phyloP scores from a whole-genome alignment of 2,888 invertebrate genomes.

The Gryllus longicercus region DNA sequence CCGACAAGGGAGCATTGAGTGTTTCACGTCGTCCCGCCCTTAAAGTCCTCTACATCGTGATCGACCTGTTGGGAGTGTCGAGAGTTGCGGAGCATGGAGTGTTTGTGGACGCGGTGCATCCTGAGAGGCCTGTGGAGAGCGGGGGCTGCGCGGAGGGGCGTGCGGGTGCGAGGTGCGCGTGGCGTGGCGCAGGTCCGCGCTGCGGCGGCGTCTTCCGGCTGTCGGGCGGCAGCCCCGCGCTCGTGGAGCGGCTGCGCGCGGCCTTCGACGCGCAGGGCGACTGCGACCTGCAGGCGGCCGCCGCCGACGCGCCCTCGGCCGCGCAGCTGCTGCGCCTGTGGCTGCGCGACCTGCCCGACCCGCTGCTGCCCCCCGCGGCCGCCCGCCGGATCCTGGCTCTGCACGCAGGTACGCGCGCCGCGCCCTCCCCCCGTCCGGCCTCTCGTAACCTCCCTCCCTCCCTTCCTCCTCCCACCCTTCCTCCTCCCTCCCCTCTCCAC shows the following conservation, averaged over 20 bases:
- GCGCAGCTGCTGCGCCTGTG: conserved; percentile 56
- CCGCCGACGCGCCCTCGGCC: conserved; percentile 54
- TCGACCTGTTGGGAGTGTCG: too few species aligned
- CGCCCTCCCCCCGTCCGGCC: too few species aligned
- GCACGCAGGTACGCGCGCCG: conserved; percentile 30
- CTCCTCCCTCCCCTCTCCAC: too few species aligned
- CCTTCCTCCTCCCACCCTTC: conserved; percentile 39
- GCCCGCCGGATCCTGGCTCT: conserved; percentile 42
- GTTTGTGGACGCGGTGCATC: too few species aligned
- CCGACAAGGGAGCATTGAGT: too few species aligned
- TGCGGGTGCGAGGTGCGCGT: not conserved
- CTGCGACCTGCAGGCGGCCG: conserved; percentile 51
- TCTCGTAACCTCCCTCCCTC: not conserved
- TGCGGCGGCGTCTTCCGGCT: conserved; percentile 54
- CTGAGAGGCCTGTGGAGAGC: too few species aligned
- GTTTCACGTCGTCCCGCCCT: too few species aligned
- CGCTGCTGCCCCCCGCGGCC: conserved; percentile 52
- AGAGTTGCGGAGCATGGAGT: too few species aligned
- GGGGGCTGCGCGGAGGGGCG: too few species aligned
- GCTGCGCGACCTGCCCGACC: conserved; percentile 54
- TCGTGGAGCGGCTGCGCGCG: conserved; percentile 52
- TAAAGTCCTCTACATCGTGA: too few species aligned
- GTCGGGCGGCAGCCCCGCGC: conserved; percentile 53
- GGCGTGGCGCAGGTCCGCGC: conserved; percentile 45
- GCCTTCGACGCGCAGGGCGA: conserved; percentile 55